Evolutionary conservation across 2,888 invertebrate genomes (phyloP).

Genomic region (Selenia dentaria): DNA sequence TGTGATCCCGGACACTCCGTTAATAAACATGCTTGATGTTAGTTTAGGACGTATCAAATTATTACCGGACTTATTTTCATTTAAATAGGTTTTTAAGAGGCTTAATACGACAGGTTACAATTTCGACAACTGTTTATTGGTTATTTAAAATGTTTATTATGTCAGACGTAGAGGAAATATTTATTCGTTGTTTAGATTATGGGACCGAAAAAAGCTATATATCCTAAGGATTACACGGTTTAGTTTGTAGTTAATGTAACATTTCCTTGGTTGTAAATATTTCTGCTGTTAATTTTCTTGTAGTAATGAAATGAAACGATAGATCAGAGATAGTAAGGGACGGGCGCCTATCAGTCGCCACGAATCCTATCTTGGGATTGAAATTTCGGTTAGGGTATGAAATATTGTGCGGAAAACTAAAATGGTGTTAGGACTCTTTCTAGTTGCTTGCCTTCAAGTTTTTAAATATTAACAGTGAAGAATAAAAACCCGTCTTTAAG

Average conservation of each 20-base stretch:
- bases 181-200: constrained; percentile 9
- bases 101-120: constrained; percentile 43
- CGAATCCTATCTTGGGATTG: too few species aligned
- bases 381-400: too few species aligned
- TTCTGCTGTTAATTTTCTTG: too few species aligned
- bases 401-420: too few species aligned
- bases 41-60: constrained; percentile 43
- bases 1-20: neutral
- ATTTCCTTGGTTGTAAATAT: constrained; percentile 3
- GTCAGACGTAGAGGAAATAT: constrained; percentile 1
- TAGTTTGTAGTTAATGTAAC: neutral
- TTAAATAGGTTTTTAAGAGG: constrained; percentile 45
- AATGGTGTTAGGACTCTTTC: too few species aligned
- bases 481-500: too few species aligned
- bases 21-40: constrained; percentile 43
- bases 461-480: too few species aligned
- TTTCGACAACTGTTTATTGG: constrained; percentile 41
- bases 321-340: too few species aligned
- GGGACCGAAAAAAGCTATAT: constrained; percentile 7
- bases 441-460: too few species aligned
- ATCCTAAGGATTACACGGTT: constrained; percentile 11
- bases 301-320: too few species aligned
- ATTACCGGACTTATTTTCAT: constrained; percentile 43
- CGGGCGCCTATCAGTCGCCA: too few species aligned
- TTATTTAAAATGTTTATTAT: constrained; percentile 25